Evolutionary conservation across 2,113 vertebrate genomes (phyloP).

Genomic region (Myanophis thanlyinensis): DNA sequence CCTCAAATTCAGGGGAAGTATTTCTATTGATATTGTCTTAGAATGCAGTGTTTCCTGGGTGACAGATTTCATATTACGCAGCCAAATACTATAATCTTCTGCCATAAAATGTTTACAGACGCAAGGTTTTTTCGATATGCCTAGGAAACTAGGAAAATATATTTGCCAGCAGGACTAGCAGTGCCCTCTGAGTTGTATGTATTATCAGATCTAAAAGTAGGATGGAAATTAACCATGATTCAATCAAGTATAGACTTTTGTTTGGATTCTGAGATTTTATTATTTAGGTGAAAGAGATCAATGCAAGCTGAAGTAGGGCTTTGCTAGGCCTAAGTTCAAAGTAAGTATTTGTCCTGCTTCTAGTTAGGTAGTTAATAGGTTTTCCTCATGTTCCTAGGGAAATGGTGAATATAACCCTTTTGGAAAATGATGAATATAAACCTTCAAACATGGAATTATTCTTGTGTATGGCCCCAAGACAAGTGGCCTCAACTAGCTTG

Average conservation of each 20-base stretch:
- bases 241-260: background rate
- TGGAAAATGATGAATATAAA: background rate
- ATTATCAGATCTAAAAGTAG: background rate
- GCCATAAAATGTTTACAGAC: constrained; percentile 3
- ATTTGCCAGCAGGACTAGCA: background rate
- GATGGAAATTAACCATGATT: background rate
- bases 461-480: background rate
- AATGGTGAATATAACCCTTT: background rate
- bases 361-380: background rate
- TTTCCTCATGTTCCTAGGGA: background rate
- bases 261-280: background rate
- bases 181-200: background rate
- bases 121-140: background rate
- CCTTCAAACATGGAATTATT: background rate
- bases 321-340: background rate
- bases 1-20: constrained; percentile 10
- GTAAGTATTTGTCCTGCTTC: background rate
- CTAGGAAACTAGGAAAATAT: background rate
- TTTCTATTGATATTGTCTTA: constrained; percentile 28
- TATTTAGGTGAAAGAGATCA: background rate
- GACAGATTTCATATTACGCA: constrained; percentile 10
- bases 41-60: constrained; percentile 1
- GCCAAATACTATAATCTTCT: constrained; percentile 11
- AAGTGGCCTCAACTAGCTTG: background rate
- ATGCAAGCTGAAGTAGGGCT: background rate